Evolutionary conservation across 2,888 invertebrate genomes (phyloP).

Genomic region (Camponotus fellah): DNA sequence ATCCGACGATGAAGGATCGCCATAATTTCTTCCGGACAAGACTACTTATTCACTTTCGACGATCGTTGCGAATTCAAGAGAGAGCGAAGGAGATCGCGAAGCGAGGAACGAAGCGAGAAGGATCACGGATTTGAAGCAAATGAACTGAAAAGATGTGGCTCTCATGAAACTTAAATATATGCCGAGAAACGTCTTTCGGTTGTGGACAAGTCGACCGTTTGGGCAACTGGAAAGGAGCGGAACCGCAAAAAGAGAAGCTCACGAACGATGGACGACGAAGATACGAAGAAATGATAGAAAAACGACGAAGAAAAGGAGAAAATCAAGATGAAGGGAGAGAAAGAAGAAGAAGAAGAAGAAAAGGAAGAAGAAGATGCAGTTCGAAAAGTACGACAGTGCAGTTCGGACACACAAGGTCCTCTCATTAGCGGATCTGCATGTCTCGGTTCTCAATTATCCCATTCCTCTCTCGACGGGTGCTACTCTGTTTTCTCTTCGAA

Average conservation of each 20-base stretch:
- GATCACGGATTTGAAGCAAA: constrained; percentile 59
- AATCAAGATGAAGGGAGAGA: constrained; percentile 17
- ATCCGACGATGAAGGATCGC: constrained; percentile 65
- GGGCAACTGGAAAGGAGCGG: constrained; percentile 66
- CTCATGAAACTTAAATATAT: constrained; percentile 80
- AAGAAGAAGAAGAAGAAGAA: constrained; percentile 54
- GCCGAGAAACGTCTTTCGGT: constrained; percentile 70
- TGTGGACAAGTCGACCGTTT: constrained; percentile 70
- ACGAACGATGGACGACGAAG: constrained; percentile 5
- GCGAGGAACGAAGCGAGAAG: constrained; percentile 11
- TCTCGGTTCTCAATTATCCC: constrained; percentile 84
- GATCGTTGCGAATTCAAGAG: constrained; percentile 60
- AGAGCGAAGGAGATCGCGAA: constrained; percentile 27
- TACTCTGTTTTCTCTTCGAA: constrained; percentile 83
- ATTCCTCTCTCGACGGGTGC: constrained; percentile 71
- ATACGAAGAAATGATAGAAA: constrained; percentile 20
- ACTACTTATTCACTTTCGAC: constrained; percentile 63
- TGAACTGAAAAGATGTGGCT: constrained; percentile 58
- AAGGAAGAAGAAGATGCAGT: constrained; percentile 66
- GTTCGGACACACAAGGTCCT: constrained; percentile 77
- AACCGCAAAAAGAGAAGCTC: constrained; percentile 25
- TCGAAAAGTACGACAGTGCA: constrained; percentile 39
- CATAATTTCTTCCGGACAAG: constrained; percentile 65
- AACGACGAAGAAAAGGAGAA: constrained; percentile 22
- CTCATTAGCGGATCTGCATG: constrained; percentile 84